Conservation (phyloP, 2,113 vertebrate genomes). For the Arvicanthis niloticus region DNA sequence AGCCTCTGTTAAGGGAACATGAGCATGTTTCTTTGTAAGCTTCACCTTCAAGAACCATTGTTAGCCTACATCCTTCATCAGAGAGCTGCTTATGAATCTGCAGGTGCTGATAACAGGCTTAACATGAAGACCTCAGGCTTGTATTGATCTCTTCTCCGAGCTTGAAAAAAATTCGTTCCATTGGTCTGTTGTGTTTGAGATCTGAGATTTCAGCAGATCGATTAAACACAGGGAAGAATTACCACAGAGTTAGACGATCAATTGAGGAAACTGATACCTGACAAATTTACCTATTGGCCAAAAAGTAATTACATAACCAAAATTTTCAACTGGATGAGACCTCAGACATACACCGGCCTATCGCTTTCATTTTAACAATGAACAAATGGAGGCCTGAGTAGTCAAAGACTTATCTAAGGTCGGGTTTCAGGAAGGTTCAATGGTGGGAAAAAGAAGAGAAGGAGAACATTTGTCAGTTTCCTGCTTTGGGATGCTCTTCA, state of each 20-base stretch:
- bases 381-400: not conserved
- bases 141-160: constrained; percentile 65
- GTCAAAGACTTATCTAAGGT: not conserved
- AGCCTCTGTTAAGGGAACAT: not conserved
- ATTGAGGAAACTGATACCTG: constrained; percentile 53
- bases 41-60: constrained; percentile 27
- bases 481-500: not conserved
- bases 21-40: constrained; percentile 39
- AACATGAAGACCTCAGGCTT: constrained; percentile 63
- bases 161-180: constrained; percentile 48
- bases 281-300: constrained; percentile 40
- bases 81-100: constrained; percentile 62
- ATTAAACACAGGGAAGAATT: constrained; percentile 52
- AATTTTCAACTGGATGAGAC: not conserved
- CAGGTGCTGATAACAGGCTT: constrained; percentile 59
- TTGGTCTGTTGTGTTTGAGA: constrained; percentile 55
- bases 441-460: not conserved
- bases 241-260: constrained; percentile 40
- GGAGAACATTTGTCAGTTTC: not conserved
- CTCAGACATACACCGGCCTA: constrained; percentile 16
- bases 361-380: constrained; percentile 39
- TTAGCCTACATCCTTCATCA: constrained; percentile 25
- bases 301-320: constrained; percentile 33
- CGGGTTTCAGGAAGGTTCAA: not conserved
- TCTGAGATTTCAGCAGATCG: constrained; percentile 64